These are phyloP conservation scores for Plodia interpunctella DNA, from an alignment of 1,140 invertebrate species.

Conservation along the genomic window DNA sequence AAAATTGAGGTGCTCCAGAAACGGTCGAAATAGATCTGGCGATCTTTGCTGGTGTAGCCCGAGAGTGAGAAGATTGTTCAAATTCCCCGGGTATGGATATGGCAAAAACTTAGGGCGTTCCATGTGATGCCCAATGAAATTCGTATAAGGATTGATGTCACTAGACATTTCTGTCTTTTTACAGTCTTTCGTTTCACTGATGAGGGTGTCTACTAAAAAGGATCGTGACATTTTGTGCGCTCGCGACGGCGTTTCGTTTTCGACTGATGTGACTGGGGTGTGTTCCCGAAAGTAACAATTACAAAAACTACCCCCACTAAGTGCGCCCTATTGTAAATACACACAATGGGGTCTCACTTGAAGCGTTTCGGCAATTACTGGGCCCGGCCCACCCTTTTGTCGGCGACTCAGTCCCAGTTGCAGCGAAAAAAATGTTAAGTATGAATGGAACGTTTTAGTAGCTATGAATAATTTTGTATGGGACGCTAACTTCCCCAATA, in stretches of 20 bases:
- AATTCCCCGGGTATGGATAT: slow-evolving; percentile 79
- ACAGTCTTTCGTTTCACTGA: slow-evolving; percentile 79
- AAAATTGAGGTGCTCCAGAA: slow-evolving; percentile 64
- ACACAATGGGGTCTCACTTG: slow-evolving; percentile 69
- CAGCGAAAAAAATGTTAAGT: slow-evolving; percentile 59
- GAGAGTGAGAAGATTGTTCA: slow-evolving; percentile 80
- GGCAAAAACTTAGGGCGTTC: slow-evolving; percentile 75
- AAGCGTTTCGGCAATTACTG: slow-evolving; percentile 75
- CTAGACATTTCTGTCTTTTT: slow-evolving; percentile 56
- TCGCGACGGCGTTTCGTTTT: slow-evolving; percentile 33
- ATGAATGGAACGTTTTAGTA: slow-evolving; percentile 72
- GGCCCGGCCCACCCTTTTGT: slow-evolving; percentile 74
- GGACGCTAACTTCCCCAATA: slow-evolving; percentile 63
- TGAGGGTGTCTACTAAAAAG: slow-evolving; percentile 86
- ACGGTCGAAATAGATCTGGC: slow-evolving; percentile 67
- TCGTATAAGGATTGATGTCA: slow-evolving; percentile 56
- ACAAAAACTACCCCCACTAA: slow-evolving; percentile 75
- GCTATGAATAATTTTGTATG: slow-evolving; percentile 75
- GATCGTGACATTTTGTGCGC: slow-evolving; percentile 82
- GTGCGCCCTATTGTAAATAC: slow-evolving; percentile 68
- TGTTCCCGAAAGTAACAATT: slow-evolving; percentile 66
- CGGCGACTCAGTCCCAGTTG: slow-evolving; percentile 58
- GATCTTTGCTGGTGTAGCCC: slow-evolving; percentile 78
- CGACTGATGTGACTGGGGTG: slow-evolving; percentile 53
- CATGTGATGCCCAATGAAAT: slow-evolving; percentile 47